Percentiles rank a stretch among this genome's conserved stretches.
Conservation (phyloP, 2,797 vertebrate species). For the Sebastes matsubarae region DNA sequence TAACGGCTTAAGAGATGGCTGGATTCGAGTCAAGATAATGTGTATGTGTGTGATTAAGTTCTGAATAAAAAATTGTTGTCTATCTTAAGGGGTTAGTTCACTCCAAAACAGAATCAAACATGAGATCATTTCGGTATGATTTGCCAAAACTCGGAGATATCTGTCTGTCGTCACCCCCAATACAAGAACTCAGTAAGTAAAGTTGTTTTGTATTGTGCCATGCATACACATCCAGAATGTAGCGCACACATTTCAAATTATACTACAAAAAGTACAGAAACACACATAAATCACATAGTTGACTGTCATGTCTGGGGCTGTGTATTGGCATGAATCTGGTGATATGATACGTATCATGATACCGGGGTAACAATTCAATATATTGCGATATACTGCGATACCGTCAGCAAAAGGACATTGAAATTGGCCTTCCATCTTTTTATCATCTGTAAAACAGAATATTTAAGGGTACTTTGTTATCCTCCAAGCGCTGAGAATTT, state of each 20-base stretch:
- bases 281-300: not conserved
- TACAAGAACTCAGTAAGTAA: not conserved
- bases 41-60: not conserved
- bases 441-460: not conserved
- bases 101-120: conserved; percentile 3
- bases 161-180: not conserved
- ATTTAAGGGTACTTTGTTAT: not conserved
- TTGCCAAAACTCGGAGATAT: not conserved
- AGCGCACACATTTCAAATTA: not conserved
- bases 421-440: not conserved
- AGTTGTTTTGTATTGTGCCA: not conserved
- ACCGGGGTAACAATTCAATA: too few species aligned
- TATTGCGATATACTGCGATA: too few species aligned
- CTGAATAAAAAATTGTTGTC: not conserved
- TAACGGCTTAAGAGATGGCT: not conserved
- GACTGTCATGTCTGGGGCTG: not conserved
- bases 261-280: not conserved
- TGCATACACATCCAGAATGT: not conserved
- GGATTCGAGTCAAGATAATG: not conserved
- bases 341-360: too few species aligned
- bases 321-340: accelerated
- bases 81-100: not conserved
- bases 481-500: not conserved
- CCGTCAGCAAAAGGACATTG: not conserved
- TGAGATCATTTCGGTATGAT: not conserved